phyloP scores from a whole-genome alignment of 2,113 vertebrate species.

The Galbula dea region DNA sequence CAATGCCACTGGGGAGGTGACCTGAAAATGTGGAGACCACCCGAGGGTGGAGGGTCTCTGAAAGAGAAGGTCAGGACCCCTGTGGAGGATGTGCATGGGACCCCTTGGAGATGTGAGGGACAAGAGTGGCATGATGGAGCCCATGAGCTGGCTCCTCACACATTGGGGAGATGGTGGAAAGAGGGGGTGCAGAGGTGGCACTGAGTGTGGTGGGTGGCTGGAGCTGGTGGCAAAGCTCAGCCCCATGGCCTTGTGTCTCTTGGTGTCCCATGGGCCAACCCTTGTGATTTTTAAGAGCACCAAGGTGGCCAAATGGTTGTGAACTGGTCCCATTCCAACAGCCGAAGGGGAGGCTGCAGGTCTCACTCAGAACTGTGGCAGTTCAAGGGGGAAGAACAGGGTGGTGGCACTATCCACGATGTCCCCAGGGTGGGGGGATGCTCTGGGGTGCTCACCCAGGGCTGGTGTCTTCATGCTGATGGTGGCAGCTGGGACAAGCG shows the following conservation, averaged over 20 bases:
- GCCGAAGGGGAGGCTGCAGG: not conserved
- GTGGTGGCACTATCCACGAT: not conserved
- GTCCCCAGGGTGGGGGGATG: not conserved
- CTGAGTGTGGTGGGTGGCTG: not conserved
- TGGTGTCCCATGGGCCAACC: rapidly evolving
- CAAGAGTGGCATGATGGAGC: not conserved
- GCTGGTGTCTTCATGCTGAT: rapidly evolving
- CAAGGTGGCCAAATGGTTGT: not conserved
- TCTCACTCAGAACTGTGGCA: not conserved
- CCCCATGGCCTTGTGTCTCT: rapidly evolving
- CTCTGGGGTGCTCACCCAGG: not conserved
- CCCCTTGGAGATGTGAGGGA: rapidly evolving
- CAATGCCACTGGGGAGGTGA: rapidly evolving
- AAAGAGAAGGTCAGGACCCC: no score
- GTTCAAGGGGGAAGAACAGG: not conserved
- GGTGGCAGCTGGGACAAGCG: not conserved
- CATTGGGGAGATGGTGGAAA: not conserved
- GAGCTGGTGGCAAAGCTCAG: not conserved
- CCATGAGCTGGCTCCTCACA: not conserved
- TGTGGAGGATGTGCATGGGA: rapidly evolving
- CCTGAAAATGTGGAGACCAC: rapidly evolving
- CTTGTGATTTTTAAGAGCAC: not conserved
- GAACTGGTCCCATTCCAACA: rapidly evolving
- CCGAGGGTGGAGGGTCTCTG: rapidly evolving
- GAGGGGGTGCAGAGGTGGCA: not conserved